phyloP scores from a whole-genome alignment of 2,797 vertebrate genomes.

The Oreochromis mossambicus region DNA sequence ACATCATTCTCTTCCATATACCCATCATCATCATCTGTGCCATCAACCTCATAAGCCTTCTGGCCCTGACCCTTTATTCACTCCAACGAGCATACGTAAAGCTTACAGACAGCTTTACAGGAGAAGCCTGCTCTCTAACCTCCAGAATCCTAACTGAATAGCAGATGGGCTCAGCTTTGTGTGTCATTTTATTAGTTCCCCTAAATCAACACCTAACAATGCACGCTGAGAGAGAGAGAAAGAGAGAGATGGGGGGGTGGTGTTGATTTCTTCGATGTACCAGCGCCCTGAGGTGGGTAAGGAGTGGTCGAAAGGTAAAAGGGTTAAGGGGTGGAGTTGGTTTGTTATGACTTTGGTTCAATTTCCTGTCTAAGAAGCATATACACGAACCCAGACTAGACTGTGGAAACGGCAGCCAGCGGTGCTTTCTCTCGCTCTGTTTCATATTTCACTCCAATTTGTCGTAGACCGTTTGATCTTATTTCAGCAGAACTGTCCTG shows the following conservation, averaged over 20 bases:
- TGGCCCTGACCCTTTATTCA: conserved; percentile 68
- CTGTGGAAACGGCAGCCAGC: conserved; percentile 19
- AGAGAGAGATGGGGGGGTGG: conserved; percentile 21
- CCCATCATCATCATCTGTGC: conserved; percentile 37
- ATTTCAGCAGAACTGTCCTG: conserved; percentile 8
- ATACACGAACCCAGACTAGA: conserved; percentile 20
- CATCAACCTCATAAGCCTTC: conserved; percentile 41
- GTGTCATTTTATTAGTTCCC: conserved; percentile 73
- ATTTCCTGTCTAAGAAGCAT: conserved; percentile 49
- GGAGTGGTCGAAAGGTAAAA: conserved; percentile 58
- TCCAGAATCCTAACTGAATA: conserved; percentile 69
- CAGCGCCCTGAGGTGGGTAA: conserved; percentile 63
- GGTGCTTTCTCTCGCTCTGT: conserved; percentile 16
- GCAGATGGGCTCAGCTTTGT: conserved; percentile 72
- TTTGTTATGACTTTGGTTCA: conserved; percentile 57
- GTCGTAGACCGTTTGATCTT: conserved; percentile 24
- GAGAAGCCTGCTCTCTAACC: conserved; percentile 67
- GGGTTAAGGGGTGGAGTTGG: conserved; percentile 53
- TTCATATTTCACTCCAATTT: conserved; percentile 37
- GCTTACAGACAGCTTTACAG: conserved; percentile 70
- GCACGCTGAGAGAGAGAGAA: conserved; percentile 13
- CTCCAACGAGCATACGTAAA: conserved; percentile 47
- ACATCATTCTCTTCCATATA: conserved; percentile 22
- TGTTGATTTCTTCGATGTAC: conserved; percentile 73
- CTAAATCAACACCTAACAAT: conserved; percentile 79